Evolutionary conservation across 1,140 invertebrate species (phyloP), one percentile per base, ranked within the genome.

Genomic region (Venturia canescens): DNA sequence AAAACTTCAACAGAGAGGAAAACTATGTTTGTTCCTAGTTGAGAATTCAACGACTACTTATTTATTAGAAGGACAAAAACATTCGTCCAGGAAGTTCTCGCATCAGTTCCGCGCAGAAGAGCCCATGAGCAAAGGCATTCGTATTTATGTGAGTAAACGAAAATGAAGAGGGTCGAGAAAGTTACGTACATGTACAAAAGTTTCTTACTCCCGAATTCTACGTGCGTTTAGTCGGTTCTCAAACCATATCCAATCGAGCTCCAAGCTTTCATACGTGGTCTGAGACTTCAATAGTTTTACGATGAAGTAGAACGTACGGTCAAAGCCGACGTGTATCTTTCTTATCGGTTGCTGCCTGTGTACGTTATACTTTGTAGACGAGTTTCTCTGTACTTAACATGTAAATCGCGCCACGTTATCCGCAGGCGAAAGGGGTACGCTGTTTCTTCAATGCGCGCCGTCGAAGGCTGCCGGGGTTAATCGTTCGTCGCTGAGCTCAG

Each of bases 291-390:
- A 27, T n/a, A 27, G 53, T 48, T 27, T 63, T n/a, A 18, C 53
- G 13, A 21, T 57, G 31, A 76, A 76, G 53, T 34, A 57, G 29
- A 53, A 57, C 74, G 74, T 63, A 53, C 26, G 74, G 74, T 63
- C 53, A 53, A 38, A 53, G 27, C 60, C 74, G 23, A 76, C 74
- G 74, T 76, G 74, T 76, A 34, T 76, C 29, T 76, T 63, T 76
- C 74, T 76, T 76, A 76, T 63, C 74, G 74, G 74, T 53, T 76
- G 53, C 53, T 53, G n/a, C 60, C 60, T n/a, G 27, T 31, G 4
- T 23, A 23, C 23, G 5, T 57, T 23, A 23, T 6, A n/a, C 29
- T 23, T 11, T 44, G 11, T 13, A 44, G 1, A 44, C 38, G 13
- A 44, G 38, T 29, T 16, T 15, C 13, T 57, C 15, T 57, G 26